phyloP scores from a whole-genome alignment of 2,888 invertebrate genomes.

The Melangyna quadrimaculata region DNA sequence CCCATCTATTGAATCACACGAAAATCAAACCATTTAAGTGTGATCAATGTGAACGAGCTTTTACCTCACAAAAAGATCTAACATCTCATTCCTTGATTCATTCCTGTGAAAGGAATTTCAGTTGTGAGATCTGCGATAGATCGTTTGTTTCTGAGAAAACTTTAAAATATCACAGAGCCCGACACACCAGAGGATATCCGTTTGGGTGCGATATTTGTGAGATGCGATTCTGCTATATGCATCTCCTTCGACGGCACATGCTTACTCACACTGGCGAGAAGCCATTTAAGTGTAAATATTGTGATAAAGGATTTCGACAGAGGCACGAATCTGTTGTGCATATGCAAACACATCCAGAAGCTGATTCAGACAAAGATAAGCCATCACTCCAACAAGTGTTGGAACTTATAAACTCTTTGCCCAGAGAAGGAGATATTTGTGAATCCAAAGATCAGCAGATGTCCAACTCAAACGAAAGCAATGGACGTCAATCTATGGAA shows the following conservation, averaged over 20 bases:
- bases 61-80: background rate
- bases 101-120: constrained; percentile 4
- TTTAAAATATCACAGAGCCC: constrained; percentile 16
- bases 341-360: constrained; percentile 30
- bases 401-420: constrained; percentile 7
- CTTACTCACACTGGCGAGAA: constrained; percentile 19
- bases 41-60: constrained; percentile 2
- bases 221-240: constrained; percentile 21
- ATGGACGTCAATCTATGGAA: background rate
- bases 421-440: constrained; percentile 4
- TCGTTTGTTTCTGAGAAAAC: constrained; percentile 6
- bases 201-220: constrained; percentile 19
- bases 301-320: constrained; percentile 8
- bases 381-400: constrained; percentile 9
- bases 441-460: background rate
- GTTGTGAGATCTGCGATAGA: constrained; percentile 5
- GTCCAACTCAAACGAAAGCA: background rate
- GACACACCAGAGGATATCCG: constrained; percentile 20
- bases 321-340: constrained; percentile 22
- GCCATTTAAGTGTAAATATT: constrained; percentile 17
- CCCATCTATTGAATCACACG: constrained; percentile 17
- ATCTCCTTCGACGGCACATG: constrained; percentile 4
- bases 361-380: background rate
- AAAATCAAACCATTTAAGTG: constrained; percentile 28
- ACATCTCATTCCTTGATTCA: background rate